Evolutionary conservation across 2,888 invertebrate species (phyloP).

Genomic region (Caenorhabditis wallacei): DNA sequence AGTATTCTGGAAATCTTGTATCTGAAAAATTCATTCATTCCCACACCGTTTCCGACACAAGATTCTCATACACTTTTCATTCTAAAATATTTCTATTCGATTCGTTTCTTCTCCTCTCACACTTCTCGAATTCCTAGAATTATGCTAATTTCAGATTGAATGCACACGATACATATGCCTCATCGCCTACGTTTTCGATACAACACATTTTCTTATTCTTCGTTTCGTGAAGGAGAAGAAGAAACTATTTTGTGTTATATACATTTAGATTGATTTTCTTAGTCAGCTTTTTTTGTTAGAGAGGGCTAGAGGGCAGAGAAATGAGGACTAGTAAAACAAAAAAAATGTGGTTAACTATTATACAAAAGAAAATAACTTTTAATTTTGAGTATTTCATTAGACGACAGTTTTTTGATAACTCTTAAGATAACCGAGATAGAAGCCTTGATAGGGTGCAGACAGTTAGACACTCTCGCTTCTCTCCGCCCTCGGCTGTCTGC

Average conservation of each 20-base stretch:
- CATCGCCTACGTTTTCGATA: constrained; percentile 1
- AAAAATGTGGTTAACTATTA: no score
- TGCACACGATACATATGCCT: constrained; percentile 14
- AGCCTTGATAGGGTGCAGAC: not conserved
- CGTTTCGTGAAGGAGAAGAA: no score
- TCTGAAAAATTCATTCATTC: not conserved
- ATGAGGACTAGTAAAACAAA: no score
- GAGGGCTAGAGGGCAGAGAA: constrained; percentile 16
- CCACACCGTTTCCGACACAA: no score
- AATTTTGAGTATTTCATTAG: no score
- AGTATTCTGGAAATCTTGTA: not conserved
- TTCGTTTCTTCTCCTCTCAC: not conserved
- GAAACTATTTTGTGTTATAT: no score
- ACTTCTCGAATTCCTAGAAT: constrained; percentile 20
- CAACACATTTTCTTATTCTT: not conserved
- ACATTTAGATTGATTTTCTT: no score
- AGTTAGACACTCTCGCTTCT: constrained; percentile 21
- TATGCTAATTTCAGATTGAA: constrained; percentile 59
- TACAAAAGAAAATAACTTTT: no score
- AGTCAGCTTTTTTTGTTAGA: no score
- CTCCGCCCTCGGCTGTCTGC: not conserved
- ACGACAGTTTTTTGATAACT: no score
- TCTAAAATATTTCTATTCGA: not conserved
- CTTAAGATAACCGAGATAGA: no score
- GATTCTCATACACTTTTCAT: not conserved